A percentile compares a stretch with the other conserved stretches of the same genome.
These are phyloP conservation scores for Drosophila saltans DNA, from an alignment of 1,140 invertebrate species.

Conservation along the genomic window DNA sequence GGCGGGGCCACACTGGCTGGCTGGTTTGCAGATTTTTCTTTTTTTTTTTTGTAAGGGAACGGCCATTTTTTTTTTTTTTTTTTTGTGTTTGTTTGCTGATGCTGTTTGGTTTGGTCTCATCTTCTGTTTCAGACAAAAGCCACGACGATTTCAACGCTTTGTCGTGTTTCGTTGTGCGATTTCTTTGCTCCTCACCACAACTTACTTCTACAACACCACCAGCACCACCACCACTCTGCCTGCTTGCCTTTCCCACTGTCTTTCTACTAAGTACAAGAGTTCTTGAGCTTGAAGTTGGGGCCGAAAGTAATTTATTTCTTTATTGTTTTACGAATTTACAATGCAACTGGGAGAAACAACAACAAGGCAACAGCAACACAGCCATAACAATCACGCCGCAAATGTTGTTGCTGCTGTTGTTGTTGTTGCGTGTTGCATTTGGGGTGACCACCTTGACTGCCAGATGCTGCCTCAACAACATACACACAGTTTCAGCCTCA, in stretches of 20 bases:
- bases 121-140: slow-evolving; percentile 62
- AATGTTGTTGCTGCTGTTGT: slow-evolving; percentile 52
- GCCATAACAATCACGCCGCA: slow-evolving; percentile 80
- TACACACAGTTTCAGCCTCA: slow-evolving; percentile 25
- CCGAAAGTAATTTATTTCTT: slow-evolving; percentile 83
- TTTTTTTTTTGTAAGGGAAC: slow-evolving; percentile 59
- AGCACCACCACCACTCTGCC: slow-evolving; percentile 6
- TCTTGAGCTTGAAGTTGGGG: slow-evolving; percentile 75
- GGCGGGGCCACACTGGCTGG: slow-evolving; percentile 71
- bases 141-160: slow-evolving; percentile 82
- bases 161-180: slow-evolving; percentile 74
- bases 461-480: slow-evolving; percentile 41
- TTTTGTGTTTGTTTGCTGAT: slow-evolving; percentile 31
- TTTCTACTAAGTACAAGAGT: slow-evolving; percentile 65
- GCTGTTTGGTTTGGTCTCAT: slow-evolving; percentile 35
- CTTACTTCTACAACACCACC: neutral
- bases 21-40: slow-evolving; percentile 17
- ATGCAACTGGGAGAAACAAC: slow-evolving; percentile 76
- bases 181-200: neutral
- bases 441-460: slow-evolving; percentile 78
- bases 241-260: slow-evolving; percentile 17
- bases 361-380: slow-evolving; percentile 57
- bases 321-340: slow-evolving; percentile 83
- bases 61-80: slow-evolving; percentile 64
- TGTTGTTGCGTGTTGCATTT: slow-evolving; percentile 76